These are phyloP conservation scores for Agrypnus murinus DNA, from an alignment of 2,888 invertebrate species.

Conservation along the genomic window DNA sequence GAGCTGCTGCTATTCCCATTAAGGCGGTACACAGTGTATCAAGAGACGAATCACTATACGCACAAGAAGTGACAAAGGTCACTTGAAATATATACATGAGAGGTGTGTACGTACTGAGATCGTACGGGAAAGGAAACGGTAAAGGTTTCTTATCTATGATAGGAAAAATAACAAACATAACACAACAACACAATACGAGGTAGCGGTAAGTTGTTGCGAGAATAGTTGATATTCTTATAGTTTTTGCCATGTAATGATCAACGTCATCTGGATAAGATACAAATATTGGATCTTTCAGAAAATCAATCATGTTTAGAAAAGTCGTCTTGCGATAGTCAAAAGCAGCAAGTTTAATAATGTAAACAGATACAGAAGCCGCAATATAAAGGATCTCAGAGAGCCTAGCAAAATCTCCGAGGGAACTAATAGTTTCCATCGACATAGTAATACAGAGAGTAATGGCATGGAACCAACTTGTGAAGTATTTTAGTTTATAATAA, in stretches of 20 bases:
- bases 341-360: constrained; percentile 31
- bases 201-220: constrained; percentile 40
- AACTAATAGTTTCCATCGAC: too few species aligned
- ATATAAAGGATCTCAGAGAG: constrained; percentile 47
- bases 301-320: too few species aligned
- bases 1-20: constrained; percentile 42
- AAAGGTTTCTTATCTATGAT: constrained; percentile 44
- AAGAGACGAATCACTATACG: constrained; percentile 49
- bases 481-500: constrained; percentile 24
- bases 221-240: constrained; percentile 37
- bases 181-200: too few species aligned
- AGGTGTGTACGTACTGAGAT: too few species aligned
- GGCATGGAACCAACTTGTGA: constrained; percentile 19
- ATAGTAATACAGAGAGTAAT: constrained; percentile 30
- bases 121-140: too few species aligned
- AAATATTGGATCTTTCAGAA: too few species aligned
- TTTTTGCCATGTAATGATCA: constrained; percentile 38
- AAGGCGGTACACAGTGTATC: constrained; percentile 43
- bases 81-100: too few species aligned
- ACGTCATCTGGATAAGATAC: constrained; percentile 41
- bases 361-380: constrained; percentile 36
- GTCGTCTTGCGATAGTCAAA: constrained; percentile 32
- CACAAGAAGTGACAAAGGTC: constrained; percentile 20
- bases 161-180: constrained; percentile 39
- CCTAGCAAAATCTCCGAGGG: constrained; percentile 43